Conservation (phyloP, 2,797 vertebrate species). For the Glyptemys insculpta region DNA sequence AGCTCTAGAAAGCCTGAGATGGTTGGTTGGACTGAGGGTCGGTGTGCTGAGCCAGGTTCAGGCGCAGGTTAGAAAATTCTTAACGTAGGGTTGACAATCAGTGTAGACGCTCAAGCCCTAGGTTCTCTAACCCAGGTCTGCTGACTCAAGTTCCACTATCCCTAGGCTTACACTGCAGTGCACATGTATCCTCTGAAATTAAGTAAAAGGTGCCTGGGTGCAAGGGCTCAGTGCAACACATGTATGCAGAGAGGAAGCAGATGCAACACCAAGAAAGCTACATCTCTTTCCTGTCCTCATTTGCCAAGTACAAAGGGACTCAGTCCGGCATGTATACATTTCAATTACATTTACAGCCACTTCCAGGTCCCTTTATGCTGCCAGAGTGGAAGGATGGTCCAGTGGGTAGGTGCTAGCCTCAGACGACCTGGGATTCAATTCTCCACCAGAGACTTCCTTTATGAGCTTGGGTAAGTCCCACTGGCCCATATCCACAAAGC, state of each 20-base stretch:
- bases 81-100: no score
- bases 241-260: conserved; percentile 45
- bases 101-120: no score
- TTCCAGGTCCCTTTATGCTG: neutral
- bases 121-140: no score
- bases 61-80: no score
- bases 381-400: neutral
- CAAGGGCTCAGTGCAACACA: neutral
- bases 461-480: neutral
- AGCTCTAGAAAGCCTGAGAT: no score
- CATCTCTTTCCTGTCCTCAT: neutral
- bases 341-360: neutral
- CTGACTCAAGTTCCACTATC: no score
- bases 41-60: no score
- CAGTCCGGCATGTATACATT: accelerated
- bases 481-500: no score
- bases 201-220: neutral
- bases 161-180: no score
- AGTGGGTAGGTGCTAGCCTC: neutral
- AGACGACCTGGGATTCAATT: neutral
- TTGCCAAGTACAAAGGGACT: neutral
- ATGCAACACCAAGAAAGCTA: neutral
- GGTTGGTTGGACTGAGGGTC: no score
- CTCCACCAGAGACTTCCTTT: neutral
- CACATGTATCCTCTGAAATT: neutral